Conservation (phyloP, 2,113 vertebrate species). For the Melanotaenia duboulayi region DNA sequence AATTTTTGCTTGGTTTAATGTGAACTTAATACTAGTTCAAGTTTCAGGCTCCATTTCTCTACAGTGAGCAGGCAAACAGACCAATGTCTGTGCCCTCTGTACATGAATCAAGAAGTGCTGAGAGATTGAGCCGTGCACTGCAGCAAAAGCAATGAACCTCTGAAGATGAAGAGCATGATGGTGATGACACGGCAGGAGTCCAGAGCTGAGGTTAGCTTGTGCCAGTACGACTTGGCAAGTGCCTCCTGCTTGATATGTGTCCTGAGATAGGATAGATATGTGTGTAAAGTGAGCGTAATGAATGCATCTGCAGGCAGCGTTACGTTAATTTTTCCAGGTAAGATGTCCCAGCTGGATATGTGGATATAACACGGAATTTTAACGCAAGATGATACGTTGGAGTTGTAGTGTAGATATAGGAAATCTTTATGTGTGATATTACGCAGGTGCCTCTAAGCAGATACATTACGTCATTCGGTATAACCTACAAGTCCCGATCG, state of each 20-base stretch:
- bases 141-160: conserved; percentile 58
- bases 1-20: conserved; percentile 2
- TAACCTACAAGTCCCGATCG: background rate
- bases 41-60: conserved; percentile 1
- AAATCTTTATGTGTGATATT: background rate
- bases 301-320: background rate
- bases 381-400: background rate
- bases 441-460: background rate
- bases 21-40: background rate
- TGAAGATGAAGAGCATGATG: conserved; percentile 48
- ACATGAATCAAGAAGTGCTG: conserved; percentile 35
- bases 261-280: background rate
- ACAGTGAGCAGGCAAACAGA: conserved; percentile 1
- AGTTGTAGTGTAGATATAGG: background rate
- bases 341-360: background rate
- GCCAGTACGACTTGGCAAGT: conserved; percentile 52
- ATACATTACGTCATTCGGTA: conserved; percentile 29
- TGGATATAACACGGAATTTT: background rate
- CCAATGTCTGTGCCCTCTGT: conserved; percentile 4
- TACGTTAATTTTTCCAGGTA: background rate
- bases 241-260: conserved; percentile 10
- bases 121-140: conserved; percentile 50
- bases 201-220: conserved; percentile 43
- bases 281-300: background rate
- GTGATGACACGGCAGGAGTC: conserved; percentile 56